phyloP scores from a whole-genome alignment of 2,113 vertebrate species.

The Nansenia antarctica region DNA sequence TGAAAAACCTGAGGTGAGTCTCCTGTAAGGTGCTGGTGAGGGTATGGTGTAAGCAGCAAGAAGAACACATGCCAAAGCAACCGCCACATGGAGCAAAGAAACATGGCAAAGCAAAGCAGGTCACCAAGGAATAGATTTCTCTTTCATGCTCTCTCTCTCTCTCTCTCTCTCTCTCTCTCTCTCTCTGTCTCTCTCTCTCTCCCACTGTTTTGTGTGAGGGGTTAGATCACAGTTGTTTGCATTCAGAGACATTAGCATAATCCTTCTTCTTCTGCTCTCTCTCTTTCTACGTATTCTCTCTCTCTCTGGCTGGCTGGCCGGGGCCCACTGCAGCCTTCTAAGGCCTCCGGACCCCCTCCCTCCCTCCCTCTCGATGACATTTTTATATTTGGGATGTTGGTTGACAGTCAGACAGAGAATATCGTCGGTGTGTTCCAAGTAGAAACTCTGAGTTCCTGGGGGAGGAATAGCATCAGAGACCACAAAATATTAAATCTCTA shows the following conservation, averaged over 20 bases:
- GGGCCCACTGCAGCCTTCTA: neutral
- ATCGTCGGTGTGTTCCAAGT: slow-evolving; percentile 96
- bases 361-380: slow-evolving; percentile 80
- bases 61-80: neutral
- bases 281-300: neutral
- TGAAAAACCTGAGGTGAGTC: slow-evolving; percentile 4
- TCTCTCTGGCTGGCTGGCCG: neutral
- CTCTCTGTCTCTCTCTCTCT: neutral
- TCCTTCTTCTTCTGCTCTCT: neutral
- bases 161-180: slow-evolving; percentile 18
- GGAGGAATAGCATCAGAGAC: neutral
- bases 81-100: neutral
- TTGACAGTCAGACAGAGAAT: slow-evolving; percentile 97
- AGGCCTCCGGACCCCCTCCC: slow-evolving; percentile 8
- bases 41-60: neutral
- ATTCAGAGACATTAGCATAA: neutral
- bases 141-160: no score
- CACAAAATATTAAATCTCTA: neutral
- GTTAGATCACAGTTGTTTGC: neutral
- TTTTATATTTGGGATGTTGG: slow-evolving; percentile 97
- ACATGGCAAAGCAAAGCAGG: neutral
- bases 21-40: neutral
- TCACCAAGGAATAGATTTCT: neutral
- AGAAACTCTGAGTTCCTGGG: slow-evolving; percentile 96
- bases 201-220: neutral